Evolutionary conservation across 2,888 invertebrate species (phyloP), one percentile per base, ranked within the genome.

Genomic region (Pandemis corylana): DNA sequence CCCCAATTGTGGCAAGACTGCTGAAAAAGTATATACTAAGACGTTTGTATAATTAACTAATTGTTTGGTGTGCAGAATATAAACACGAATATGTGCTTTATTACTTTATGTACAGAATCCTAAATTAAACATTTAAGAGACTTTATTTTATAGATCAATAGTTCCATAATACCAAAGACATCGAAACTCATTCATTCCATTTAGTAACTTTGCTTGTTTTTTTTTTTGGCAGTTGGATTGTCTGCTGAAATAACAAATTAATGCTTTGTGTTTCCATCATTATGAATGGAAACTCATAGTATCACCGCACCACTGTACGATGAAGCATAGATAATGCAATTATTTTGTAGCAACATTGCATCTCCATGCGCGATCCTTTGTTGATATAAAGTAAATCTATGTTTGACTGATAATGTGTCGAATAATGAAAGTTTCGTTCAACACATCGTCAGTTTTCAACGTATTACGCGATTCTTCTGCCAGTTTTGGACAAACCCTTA

Each of bases 31-130:
- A 79, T 78, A 79, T 79, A 76, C 81, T 77, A 68, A 66, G 49
- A 66, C 84, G 79, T 78, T 76, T 76, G 76, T 78, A 68, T 77
- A 77, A 82, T 80, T 86, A 85, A 87, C 84, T 81, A 63, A 65
- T 76, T 77, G 78, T 76, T 82, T 80, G 77, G 79, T 81, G 75
- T 78, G 80, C 80, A 78, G 85, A 84, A 78, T 76, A 79, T 77
- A 77, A 76, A 73, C 68, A 68, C 44, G 46, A 64, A 59, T 64
- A 28, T 74, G 42, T 53, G 70, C 74, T 74, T 69, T 49, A 66
- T 66, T 74, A 13, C 41, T 69, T 73, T 44, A 13, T n/a, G n/a
- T 28, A 42, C 56, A 59, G 56, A 63, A 59, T 59, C 49, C 49
- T 20, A 64, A 65, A 69, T 68, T 56, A 46, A 64, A 73, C 36